Percentiles rank a stretch among this genome's conserved stretches.
These are phyloP conservation scores for Lathamus discolor DNA, from an alignment of 2,113 vertebrate genomes.

Conservation along the genomic window DNA sequence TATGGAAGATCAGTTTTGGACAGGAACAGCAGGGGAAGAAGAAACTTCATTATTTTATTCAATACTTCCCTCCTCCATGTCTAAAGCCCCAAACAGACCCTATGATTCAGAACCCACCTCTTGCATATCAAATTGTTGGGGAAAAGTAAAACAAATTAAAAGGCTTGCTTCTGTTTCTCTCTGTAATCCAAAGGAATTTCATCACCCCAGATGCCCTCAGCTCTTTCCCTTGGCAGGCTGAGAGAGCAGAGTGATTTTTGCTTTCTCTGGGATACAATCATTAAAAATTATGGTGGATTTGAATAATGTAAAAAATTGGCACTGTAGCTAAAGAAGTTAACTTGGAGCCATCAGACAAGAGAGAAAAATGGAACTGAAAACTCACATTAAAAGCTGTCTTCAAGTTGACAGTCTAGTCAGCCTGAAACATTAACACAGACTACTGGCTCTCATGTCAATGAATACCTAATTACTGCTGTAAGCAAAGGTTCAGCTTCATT, in stretches of 20 bases:
- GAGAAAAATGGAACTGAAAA: slow-evolving; percentile 1
- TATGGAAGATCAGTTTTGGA: not conserved
- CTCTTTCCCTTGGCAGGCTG: not conserved
- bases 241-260: not conserved
- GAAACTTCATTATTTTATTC: not conserved
- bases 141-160: not conserved
- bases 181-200: not conserved
- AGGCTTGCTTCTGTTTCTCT: not conserved
- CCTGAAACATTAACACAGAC: not conserved
- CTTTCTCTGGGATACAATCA: not conserved
- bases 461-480: slow-evolving; percentile 6
- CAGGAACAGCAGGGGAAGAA: not conserved
- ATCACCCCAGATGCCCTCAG: not conserved
- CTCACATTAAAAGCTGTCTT: slow-evolving; percentile 11
- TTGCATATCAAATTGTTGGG: not conserved
- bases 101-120: not conserved
- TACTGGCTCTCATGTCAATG: not conserved
- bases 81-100: not conserved
- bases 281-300: not conserved
- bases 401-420: not conserved
- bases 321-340: not conserved
- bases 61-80: not conserved
- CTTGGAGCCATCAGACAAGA: not conserved
- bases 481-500: not conserved
- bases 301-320: not conserved